These are phyloP conservation scores for Hydroisotoma schaefferi DNA, from an alignment of 2,888 invertebrate genomes.

Conservation along the genomic window DNA sequence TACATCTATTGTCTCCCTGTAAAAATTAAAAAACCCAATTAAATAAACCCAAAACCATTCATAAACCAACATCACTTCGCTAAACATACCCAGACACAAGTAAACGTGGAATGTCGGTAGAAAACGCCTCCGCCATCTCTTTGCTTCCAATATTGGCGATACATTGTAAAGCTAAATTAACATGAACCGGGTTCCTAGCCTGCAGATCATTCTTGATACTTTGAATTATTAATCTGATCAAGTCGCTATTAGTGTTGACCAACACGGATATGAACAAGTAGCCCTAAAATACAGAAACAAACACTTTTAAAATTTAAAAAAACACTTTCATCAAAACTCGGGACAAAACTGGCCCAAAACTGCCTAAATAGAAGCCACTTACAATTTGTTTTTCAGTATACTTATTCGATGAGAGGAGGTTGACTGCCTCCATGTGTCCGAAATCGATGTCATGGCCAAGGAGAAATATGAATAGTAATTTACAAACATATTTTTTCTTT, in stretches of 20 bases:
- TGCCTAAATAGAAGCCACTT: constrained; percentile 54
- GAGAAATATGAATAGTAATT: constrained; percentile 96
- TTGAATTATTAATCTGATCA: constrained; percentile 98
- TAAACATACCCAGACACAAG: constrained; percentile 83
- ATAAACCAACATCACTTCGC: background rate
- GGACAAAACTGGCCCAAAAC: background rate
- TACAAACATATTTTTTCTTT: constrained; percentile 99
- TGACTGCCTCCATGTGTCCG: constrained; percentile 99
- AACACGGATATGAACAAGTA: constrained; percentile 99
- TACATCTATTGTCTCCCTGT: constrained; percentile 95
- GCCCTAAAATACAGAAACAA: constrained; percentile 65
- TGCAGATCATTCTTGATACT: constrained; percentile 98
- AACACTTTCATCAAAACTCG: background rate
- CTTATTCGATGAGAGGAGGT: constrained; percentile 97
- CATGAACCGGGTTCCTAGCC: constrained; percentile 95
- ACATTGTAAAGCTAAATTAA: constrained; percentile 97
- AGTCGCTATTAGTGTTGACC: constrained; percentile 97
- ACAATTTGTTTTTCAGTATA: constrained; percentile 99
- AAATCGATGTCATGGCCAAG: constrained; percentile 99
- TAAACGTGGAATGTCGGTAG: constrained; percentile 95
- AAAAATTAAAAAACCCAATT: constrained; percentile 33
- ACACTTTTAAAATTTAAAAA: constrained; percentile 1
- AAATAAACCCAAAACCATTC: background rate
- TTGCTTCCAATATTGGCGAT: constrained; percentile 99
- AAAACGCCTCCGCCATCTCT: constrained; percentile 99